These are phyloP conservation scores for Lepisosteus oculatus DNA, from an alignment of 2,113 vertebrate genomes.

Conservation along the genomic window DNA sequence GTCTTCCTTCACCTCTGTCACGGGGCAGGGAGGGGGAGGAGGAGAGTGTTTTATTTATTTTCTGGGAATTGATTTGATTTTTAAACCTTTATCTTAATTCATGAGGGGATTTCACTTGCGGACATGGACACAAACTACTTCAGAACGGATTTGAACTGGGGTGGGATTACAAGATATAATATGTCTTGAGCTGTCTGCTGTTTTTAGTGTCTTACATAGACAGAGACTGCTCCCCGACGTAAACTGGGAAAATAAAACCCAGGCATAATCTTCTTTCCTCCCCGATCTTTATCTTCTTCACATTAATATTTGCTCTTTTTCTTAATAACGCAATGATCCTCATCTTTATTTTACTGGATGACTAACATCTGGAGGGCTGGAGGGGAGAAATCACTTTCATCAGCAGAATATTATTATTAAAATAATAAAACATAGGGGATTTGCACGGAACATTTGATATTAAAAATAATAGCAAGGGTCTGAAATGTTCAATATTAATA, in stretches of 20 bases:
- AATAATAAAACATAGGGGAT: conserved; percentile 37
- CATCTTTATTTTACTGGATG: conserved; percentile 8
- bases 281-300: conserved; percentile 44
- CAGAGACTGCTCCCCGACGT: conserved; percentile 36
- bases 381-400: conserved; percentile 36
- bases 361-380: conserved; percentile 26
- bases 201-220: conserved; percentile 35
- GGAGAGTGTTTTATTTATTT: conserved; percentile 36
- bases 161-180: conserved; percentile 60
- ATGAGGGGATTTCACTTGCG: conserved; percentile 56
- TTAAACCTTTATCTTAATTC: conserved; percentile 58
- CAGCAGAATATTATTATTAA: conserved; percentile 25
- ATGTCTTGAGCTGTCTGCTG: conserved; percentile 44
- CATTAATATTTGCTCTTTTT: conserved; percentile 43
- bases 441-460: conserved; percentile 30
- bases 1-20: conserved; percentile 49
- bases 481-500: conserved; percentile 38
- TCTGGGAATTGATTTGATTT: conserved; percentile 64
- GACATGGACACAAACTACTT: conserved; percentile 34
- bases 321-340: conserved; percentile 42
- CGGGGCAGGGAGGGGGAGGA: conserved; percentile 23
- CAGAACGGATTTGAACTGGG: conserved; percentile 42
- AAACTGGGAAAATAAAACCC: conserved; percentile 25
- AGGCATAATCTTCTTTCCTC: conserved; percentile 46
- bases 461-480: conserved; percentile 38